Evolutionary conservation across 2,797 vertebrate species (phyloP).

Genomic region (Triplophysa bombifrons): DNA sequence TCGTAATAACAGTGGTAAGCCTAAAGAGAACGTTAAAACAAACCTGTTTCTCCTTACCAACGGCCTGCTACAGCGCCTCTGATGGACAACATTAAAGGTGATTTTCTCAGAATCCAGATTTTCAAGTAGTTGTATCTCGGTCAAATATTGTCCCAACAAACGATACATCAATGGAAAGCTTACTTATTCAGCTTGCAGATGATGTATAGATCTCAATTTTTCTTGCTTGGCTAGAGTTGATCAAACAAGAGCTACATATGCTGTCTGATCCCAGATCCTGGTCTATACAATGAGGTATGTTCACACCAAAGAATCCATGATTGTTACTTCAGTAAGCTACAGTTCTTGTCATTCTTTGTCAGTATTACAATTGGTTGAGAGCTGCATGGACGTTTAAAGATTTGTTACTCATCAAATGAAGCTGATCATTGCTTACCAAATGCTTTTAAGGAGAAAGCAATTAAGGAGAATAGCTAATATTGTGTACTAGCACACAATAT

Average conservation of each 20-base stretch:
- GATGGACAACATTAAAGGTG: too few relatives aligned
- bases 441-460: constrained; percentile 3
- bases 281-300: constrained; percentile 39
- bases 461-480: constrained; percentile 13
- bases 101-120: too few relatives aligned
- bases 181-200: too few relatives aligned
- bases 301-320: constrained; percentile 28
- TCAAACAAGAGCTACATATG: constrained; percentile 24
- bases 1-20: too few relatives aligned
- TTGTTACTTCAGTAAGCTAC: constrained; percentile 10
- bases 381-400: constrained; percentile 3
- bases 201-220: background rate
- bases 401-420: constrained; percentile 19
- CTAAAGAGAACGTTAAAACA: too few relatives aligned
- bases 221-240: background rate
- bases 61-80: too few relatives aligned
- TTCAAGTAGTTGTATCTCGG: too few relatives aligned
- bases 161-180: too few relatives aligned
- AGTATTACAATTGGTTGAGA: background rate
- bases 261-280: constrained; percentile 38
- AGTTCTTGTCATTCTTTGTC: constrained; percentile 4
- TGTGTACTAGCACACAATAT: constrained; percentile 26
- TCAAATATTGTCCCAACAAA: too few relatives aligned
- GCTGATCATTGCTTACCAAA: constrained; percentile 2
- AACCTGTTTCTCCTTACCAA: too few relatives aligned